These are phyloP conservation scores for Charadrius vociferus DNA, from an alignment of 2,113 vertebrate genomes.

Conservation along the genomic window DNA sequence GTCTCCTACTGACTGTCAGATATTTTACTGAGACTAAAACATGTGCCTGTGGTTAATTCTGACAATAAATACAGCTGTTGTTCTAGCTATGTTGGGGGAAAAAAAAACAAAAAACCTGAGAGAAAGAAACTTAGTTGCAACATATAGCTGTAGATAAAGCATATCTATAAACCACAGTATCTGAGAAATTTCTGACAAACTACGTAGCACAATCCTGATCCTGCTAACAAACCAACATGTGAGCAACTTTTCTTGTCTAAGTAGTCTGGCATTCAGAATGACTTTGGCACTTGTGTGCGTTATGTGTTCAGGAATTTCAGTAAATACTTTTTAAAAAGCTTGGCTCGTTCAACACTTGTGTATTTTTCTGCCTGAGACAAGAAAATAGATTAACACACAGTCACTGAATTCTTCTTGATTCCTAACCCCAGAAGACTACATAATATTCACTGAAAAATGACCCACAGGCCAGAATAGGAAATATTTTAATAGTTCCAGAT, in stretches of 20 bases:
- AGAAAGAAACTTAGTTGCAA: background rate
- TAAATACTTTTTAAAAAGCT: background rate
- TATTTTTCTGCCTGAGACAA: background rate
- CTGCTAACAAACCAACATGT: background rate
- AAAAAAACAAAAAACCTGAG: background rate
- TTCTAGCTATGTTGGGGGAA: background rate
- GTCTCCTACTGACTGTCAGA: background rate
- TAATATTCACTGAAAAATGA: slow-evolving; percentile 29
- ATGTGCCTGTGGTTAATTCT: background rate
- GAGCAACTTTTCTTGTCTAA: background rate
- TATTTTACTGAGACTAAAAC: background rate
- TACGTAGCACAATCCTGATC: background rate
- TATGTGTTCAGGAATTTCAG: slow-evolving; percentile 15
- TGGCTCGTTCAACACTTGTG: background rate
- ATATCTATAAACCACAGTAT: background rate
- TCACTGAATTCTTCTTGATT: background rate
- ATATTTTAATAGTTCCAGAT: slow-evolving; percentile 42
- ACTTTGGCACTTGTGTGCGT: background rate
- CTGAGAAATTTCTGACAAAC: background rate
- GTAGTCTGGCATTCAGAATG: slow-evolving; percentile 14
- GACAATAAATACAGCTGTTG: background rate
- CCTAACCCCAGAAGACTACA: background rate
- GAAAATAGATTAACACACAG: background rate
- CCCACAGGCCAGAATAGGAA: slow-evolving; percentile 7
- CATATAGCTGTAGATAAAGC: background rate